Base-by-base conservation (phyloP, 2,797 vertebrate genomes). In the Naso thynnoides region DNA sequence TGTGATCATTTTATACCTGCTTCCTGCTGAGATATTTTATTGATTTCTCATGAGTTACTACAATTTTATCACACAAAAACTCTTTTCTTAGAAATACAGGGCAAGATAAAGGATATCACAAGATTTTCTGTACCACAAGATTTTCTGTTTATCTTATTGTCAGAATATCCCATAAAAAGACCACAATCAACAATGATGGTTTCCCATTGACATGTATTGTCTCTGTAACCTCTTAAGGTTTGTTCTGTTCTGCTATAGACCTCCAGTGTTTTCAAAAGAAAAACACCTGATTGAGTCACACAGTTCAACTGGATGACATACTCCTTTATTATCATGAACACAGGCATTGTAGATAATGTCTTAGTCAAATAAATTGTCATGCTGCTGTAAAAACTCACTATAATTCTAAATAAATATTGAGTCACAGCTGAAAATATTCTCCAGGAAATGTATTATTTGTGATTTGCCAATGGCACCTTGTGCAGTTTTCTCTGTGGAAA, bases 1-100 rank as follows among this genome's bases (percentile, higher is more conserved):
- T 52, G 27, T 54, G 67, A 79, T 76, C 16, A 54, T 48, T 50
- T 56, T 78, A 50, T 70, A 65, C 59, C 42, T 21, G 24, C 18
- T 47, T 49, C 33, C 13, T 48, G 18, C 53, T 59, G 67, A 65
- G 41, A 39, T 65, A 27, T 62, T 71, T 74, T 45, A 78, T 66
- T 47, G 70, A 66, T 81, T 81, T 54, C 56, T 70, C 42, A 45
- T 36, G 44, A 63, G 31, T 47, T 64, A 33, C 23, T 77, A 11
- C 24, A 44, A 73, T 60, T 71, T 49, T 18, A 45, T 60, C 39
- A n/a, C 13, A 27, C 47, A 53, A 4, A 39, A 68, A 10, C 3
- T 53, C 6, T 13, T 26, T 47, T 73, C 10, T 24, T 29, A 33
- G 31, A n/a, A n/a, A n/a, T n/a, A n/a, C n/a, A n/a, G n/a, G n/a